Percentiles rank a stretch among this genome's conserved stretches.
Evolutionary conservation across 2,888 invertebrate species (phyloP).

Genomic region (Drosophila mulleri): DNA sequence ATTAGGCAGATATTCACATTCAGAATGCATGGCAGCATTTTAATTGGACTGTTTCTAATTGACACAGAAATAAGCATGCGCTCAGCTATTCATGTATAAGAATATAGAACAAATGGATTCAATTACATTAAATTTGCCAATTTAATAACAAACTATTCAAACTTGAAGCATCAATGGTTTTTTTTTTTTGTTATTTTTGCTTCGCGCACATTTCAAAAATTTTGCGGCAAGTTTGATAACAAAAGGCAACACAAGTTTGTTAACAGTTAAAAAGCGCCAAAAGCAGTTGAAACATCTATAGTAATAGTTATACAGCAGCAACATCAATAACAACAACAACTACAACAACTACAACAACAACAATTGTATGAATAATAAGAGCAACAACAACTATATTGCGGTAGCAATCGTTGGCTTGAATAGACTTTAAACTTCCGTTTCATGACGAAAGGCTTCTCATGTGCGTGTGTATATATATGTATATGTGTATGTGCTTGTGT

Average conservation of each 20-base stretch:
- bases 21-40: slow-evolving; percentile 5
- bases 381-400: slow-evolving; percentile 10
- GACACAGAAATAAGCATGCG: neutral
- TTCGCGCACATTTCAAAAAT: slow-evolving; percentile 16
- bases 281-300: slow-evolving; percentile 39
- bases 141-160: slow-evolving; percentile 6
- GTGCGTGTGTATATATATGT: neutral
- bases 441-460: slow-evolving; percentile 45
- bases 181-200: slow-evolving; percentile 11
- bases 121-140: slow-evolving; percentile 13
- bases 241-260: slow-evolving; percentile 50
- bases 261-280: slow-evolving; percentile 49
- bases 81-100: neutral
- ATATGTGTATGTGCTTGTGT: neutral
- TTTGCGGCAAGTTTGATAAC: slow-evolving; percentile 44
- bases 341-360: slow-evolving; percentile 10
- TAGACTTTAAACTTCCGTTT: slow-evolving; percentile 63
- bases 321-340: slow-evolving; percentile 15
- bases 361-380: slow-evolving; percentile 8
- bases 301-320: slow-evolving; percentile 11
- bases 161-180: neutral
- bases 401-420: slow-evolving; percentile 36
- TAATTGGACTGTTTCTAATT: slow-evolving; percentile 9
- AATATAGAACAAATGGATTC: neutral
- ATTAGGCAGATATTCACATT: neutral